A percentile compares a stretch with the other conserved stretches of the same genome.
Conservation (phyloP, 2,113 vertebrate genomes). For the Oriolus oriolus region DNA sequence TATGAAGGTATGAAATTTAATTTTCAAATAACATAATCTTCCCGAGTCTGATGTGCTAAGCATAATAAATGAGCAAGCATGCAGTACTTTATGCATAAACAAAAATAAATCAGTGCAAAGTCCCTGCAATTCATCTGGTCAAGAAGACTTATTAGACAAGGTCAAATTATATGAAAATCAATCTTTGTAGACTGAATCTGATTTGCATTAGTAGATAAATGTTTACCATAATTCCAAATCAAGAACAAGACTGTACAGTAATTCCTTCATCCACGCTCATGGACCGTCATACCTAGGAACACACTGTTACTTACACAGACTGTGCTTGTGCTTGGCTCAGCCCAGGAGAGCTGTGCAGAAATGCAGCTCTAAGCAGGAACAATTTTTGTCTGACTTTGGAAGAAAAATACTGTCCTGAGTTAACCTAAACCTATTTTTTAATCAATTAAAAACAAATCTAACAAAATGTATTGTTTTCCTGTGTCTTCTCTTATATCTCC, state of each 20-base stretch:
- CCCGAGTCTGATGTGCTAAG: neutral
- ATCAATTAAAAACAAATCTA: neutral
- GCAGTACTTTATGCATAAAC: slow-evolving; percentile 26
- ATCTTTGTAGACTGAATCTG: neutral
- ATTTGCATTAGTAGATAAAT: slow-evolving; percentile 57
- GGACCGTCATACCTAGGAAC: neutral
- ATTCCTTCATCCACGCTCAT: neutral
- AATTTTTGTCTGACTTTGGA: neutral
- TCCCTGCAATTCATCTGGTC: slow-evolving; percentile 40
- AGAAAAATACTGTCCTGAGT: neutral
- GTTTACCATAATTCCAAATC: slow-evolving; percentile 54
- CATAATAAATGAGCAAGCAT: slow-evolving; percentile 42
- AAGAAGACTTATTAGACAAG: slow-evolving; percentile 58
- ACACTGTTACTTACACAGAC: neutral
- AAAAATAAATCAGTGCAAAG: slow-evolving; percentile 49
- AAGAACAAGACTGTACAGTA: slow-evolving; percentile 2
- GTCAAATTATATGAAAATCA: slow-evolving; percentile 48
- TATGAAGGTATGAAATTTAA: neutral
- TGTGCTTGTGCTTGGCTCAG: neutral
- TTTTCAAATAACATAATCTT: slow-evolving; percentile 23
- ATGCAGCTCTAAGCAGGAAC: neutral
- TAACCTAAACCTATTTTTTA: neutral
- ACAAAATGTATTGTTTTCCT: neutral
- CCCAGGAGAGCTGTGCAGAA: neutral
- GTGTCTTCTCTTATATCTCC: neutral